A percentile compares a stretch with the other conserved stretches of the same genome.
These are phyloP conservation scores for Noctua janthina DNA, from an alignment of 2,888 invertebrate species.

Conservation along the genomic window DNA sequence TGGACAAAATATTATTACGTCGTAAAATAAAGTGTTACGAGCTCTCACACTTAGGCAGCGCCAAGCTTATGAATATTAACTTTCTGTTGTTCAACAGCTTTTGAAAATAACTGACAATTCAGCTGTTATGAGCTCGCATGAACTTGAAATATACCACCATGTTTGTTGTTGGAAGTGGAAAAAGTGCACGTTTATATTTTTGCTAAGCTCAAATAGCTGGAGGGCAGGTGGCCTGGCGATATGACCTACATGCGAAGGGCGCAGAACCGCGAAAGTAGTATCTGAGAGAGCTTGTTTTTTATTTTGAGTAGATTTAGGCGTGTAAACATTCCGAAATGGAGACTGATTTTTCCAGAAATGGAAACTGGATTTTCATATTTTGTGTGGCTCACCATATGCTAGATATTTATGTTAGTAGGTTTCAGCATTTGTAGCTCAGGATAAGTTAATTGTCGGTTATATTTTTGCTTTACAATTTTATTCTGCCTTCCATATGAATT, in stretches of 20 bases:
- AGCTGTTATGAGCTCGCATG: slow-evolving; percentile 47
- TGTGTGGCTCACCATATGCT: background rate
- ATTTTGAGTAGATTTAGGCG: slow-evolving; percentile 64
- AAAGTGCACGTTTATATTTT: slow-evolving; percentile 59
- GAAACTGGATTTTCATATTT: slow-evolving; percentile 35
- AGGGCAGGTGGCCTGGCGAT: slow-evolving; percentile 61
- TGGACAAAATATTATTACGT: slow-evolving; percentile 72
- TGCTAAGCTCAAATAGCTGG: slow-evolving; percentile 59
- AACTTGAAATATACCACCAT: slow-evolving; percentile 56
- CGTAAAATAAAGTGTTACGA: slow-evolving; percentile 75
- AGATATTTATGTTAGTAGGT: background rate
- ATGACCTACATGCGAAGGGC: slow-evolving; percentile 67
- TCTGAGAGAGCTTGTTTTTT: slow-evolving; percentile 60
- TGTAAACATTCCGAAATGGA: slow-evolving; percentile 57
- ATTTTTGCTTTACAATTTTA: background rate
- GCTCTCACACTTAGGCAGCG: slow-evolving; percentile 66
- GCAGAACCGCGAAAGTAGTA: slow-evolving; percentile 60
- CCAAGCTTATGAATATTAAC: slow-evolving; percentile 71
- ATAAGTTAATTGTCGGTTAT: background rate
- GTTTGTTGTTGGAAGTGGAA: slow-evolving; percentile 53
- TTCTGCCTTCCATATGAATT: background rate
- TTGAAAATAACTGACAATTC: slow-evolving; percentile 63
- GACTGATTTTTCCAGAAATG: slow-evolving; percentile 42
- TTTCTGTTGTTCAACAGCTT: slow-evolving; percentile 66
- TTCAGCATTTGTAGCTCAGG: background rate